A percentile compares a stretch with the other conserved stretches of the same genome.
Evolutionary conservation across 35 echinoderm and acorn worm genomes (phyloP).

Genomic region (Acanthaster planci): DNA sequence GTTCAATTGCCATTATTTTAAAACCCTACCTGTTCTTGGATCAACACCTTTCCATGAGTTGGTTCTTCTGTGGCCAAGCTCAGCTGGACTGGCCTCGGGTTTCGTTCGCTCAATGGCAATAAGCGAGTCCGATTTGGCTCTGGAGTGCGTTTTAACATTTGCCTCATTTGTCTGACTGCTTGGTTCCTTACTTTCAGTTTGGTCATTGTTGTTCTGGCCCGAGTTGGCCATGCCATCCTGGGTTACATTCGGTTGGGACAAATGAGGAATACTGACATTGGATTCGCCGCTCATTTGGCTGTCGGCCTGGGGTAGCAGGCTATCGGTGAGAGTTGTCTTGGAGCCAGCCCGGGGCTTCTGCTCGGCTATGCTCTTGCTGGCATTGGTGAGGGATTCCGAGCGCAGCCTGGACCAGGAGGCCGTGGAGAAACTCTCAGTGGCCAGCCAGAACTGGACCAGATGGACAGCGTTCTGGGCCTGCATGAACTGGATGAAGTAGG

Average conservation of each 20-base stretch:
- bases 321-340: background rate
- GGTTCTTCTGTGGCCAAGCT: slow-evolving; percentile 47
- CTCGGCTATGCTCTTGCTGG: background rate
- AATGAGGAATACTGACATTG: background rate
- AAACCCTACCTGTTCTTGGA: slow-evolving; percentile 71
- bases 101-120: slow-evolving; percentile 24
- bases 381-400: slow-evolving; percentile 20
- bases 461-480: slow-evolving; percentile 50
- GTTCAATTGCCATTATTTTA: no score
- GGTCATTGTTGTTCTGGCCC: background rate
- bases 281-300: background rate
- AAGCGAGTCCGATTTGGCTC: slow-evolving; percentile 70
- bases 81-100: slow-evolving; percentile 33
- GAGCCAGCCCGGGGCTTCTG: background rate
- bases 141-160: slow-evolving; percentile 58
- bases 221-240: background rate
- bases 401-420: slow-evolving; percentile 75
- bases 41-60: slow-evolving; percentile 88
- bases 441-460: slow-evolving; percentile 88
- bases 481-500: slow-evolving; percentile 98
- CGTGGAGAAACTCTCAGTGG: slow-evolving; percentile 79
- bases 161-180: background rate
- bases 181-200: background rate
- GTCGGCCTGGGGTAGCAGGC: background rate
- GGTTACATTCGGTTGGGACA: no score